phyloP scores from a whole-genome alignment of 1,140 invertebrate species.

The Bombus fervidus region DNA sequence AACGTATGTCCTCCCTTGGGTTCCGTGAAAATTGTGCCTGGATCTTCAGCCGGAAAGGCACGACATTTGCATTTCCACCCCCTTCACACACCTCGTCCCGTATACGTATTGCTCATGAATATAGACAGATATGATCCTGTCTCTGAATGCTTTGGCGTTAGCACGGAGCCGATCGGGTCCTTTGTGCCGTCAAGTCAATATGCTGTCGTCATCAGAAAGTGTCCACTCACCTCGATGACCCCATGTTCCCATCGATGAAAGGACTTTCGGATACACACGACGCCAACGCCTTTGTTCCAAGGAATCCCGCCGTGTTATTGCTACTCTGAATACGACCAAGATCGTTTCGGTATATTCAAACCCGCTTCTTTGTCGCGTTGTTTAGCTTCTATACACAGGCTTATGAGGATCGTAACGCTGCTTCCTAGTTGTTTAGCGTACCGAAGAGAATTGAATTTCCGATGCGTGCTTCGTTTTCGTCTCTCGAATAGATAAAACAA shows the following conservation, averaged over 20 bases:
- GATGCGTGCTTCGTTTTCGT: no score
- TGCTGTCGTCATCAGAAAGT: conserved; percentile 55
- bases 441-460: neutral
- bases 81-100: conserved; percentile 20
- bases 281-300: conserved; percentile 10
- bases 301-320: conserved; percentile 22
- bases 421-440: neutral
- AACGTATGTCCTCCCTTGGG: conserved; percentile 69
- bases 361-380: neutral
- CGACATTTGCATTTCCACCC: conserved; percentile 65
- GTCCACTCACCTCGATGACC: conserved; percentile 42
- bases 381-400: neutral
- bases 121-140: conserved; percentile 71
- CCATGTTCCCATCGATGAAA: conserved; percentile 29
- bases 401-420: neutral
- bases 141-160: conserved; percentile 62
- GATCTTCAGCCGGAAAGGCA: conserved; percentile 66
- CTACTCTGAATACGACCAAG: neutral
- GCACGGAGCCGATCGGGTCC: conserved; percentile 59
- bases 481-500: no score
- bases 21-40: conserved; percentile 65
- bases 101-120: conserved; percentile 70
- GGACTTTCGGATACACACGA: conserved; percentile 19
- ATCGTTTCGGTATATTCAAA: neutral
- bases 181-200: conserved; percentile 63